A percentile compares a stretch with the other conserved stretches of the same genome.
phyloP scores from a whole-genome alignment of 2,113 vertebrate species.

The Gobio gobio region DNA sequence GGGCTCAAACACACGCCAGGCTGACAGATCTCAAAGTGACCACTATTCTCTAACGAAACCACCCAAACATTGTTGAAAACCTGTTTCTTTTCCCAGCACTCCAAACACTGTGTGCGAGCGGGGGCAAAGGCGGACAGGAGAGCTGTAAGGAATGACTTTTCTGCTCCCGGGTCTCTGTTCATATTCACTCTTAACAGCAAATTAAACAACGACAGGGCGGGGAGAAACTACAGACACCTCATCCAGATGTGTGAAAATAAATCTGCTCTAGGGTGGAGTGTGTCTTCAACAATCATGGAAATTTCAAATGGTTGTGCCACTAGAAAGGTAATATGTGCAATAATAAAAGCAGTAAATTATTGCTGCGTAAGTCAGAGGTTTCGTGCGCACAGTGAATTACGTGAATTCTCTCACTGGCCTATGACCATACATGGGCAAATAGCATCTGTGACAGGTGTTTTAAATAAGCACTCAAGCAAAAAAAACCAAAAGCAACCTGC shows the following conservation, averaged over 20 bases:
- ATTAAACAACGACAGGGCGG: slow-evolving; percentile 78
- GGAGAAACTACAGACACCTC: slow-evolving; percentile 79
- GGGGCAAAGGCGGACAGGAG: background rate
- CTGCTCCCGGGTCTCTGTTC: slow-evolving; percentile 69
- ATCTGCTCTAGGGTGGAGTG: slow-evolving; percentile 75
- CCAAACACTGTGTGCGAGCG: slow-evolving; percentile 44
- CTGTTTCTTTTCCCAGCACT: slow-evolving; percentile 68
- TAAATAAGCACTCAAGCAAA: slow-evolving; percentile 3
- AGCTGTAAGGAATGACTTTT: slow-evolving; percentile 56
- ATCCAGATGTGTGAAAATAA: slow-evolving; percentile 82
- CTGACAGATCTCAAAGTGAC: slow-evolving; percentile 27
- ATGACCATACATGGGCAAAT: slow-evolving; percentile 43
- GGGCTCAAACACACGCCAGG: slow-evolving; percentile 2
- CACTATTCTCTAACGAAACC: slow-evolving; percentile 11
- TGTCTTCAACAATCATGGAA: slow-evolving; percentile 76
- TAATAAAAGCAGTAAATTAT: slow-evolving; percentile 70
- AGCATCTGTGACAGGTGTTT: slow-evolving; percentile 47
- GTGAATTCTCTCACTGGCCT: slow-evolving; percentile 56
- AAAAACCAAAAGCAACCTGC: background rate
- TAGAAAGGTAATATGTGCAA: slow-evolving; percentile 58
- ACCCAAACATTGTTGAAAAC: slow-evolving; percentile 65
- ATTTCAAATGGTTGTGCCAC: slow-evolving; percentile 69
- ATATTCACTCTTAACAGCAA: slow-evolving; percentile 76
- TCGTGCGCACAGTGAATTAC: slow-evolving; percentile 36
- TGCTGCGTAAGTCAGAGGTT: slow-evolving; percentile 59